Evolutionary conservation across 2,797 vertebrate species (phyloP).

Genomic region (Anguilla pacifica): DNA sequence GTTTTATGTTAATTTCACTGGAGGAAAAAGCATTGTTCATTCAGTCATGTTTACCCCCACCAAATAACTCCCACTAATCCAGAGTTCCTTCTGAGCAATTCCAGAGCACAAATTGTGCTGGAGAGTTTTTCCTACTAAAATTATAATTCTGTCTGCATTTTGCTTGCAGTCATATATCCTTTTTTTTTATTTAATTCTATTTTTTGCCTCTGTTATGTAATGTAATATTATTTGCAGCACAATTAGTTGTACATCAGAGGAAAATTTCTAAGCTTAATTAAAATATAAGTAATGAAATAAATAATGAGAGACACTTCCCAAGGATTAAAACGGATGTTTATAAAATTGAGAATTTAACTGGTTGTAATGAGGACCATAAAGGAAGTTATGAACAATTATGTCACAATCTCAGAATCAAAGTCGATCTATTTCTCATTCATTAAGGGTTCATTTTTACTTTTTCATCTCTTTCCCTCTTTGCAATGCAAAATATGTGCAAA

Average conservation of each 20-base stretch:
- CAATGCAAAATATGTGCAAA: not conserved
- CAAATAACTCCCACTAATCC: not conserved
- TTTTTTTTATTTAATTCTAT: too few species aligned
- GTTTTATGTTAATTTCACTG: too few species aligned
- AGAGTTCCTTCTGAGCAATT: not conserved
- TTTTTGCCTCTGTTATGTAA: not conserved
- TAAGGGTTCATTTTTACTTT: not conserved
- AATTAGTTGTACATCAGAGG: not conserved
- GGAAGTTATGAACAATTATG: not conserved
- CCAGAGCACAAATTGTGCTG: not conserved
- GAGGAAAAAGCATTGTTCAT: not conserved
- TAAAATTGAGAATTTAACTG: not conserved
- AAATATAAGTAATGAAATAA: not conserved
- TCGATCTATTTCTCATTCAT: not conserved
- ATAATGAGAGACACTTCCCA: not conserved
- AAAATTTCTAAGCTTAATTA: not conserved
- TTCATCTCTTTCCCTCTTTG: not conserved
- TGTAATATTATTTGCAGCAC: not conserved
- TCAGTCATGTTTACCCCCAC: not conserved
- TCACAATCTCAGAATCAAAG: not conserved
- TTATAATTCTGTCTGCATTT: not conserved
- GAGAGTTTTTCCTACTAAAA: not conserved
- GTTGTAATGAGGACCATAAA: not conserved
- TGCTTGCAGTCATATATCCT: not conserved
- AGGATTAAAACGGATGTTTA: not conserved